These are phyloP conservation scores for Vulpes lagopus DNA, from an alignment of 2,113 vertebrate species.

Conservation along the genomic window DNA sequence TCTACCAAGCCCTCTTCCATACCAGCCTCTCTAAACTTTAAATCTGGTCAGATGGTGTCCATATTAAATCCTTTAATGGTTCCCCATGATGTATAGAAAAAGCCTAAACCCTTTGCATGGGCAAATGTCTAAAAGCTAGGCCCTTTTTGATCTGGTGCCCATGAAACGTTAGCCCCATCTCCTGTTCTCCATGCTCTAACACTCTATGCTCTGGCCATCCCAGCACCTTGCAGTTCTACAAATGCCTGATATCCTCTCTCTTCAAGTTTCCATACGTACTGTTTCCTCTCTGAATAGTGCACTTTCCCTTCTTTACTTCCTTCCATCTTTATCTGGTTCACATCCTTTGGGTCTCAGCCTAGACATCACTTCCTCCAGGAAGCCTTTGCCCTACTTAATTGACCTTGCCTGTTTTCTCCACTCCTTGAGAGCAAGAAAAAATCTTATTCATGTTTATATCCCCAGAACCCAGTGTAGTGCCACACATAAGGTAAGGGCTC, in stretches of 20 bases:
- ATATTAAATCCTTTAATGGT: neutral
- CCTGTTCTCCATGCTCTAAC: neutral
- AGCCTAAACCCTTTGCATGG: neutral
- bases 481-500: neutral
- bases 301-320: neutral
- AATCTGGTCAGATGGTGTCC: neutral
- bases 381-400: neutral
- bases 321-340: neutral
- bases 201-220: neutral
- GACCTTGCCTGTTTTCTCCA: neutral
- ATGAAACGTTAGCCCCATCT: neutral
- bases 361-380: neutral
- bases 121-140: neutral
- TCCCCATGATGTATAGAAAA: neutral
- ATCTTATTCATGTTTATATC: neutral
- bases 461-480: neutral
- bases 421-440: neutral
- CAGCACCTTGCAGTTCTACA: neutral
- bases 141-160: neutral
- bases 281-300: neutral
- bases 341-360: neutral
- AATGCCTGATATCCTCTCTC: neutral
- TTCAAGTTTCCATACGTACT: neutral
- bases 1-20: neutral
- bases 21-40: neutral